Base-by-base conservation (phyloP, 2,888 invertebrate genomes). In the Cecidostiba fungosa region DNA sequence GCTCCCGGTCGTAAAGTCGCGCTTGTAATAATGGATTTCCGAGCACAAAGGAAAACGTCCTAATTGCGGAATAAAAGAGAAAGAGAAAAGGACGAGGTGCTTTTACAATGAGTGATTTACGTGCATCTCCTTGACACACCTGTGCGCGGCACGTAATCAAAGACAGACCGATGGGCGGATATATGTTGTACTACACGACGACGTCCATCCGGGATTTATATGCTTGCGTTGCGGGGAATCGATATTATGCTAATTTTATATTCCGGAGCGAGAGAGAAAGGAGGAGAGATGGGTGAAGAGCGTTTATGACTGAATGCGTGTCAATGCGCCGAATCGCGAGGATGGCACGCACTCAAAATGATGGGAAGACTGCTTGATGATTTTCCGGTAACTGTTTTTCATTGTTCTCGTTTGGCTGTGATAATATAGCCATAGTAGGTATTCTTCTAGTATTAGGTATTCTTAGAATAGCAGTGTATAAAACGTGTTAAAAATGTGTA, bases 61-160 rank as follows among this genome's bases (percentile, higher is more conserved):
- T 80, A 62, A 80, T 77, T 76, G 76, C 66, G 72, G 70, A 77
- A 77, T 72, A 50, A 50, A 36, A 26, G 50, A 32, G 26, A 62
- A 72, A 47, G 43, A 54, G 70, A 59, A 39, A 23, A 62, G 8
- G 10, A 62, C 10, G 14, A 26, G 32, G 19, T 36, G 54, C 74
- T 62, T 16, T 74, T 29, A 76, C 77, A 29, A 26, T 78, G 54
- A 80, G 59, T 83, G 86, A 86, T 83, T 84, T 88, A 88, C 86
- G 84, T 69, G 82, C 87, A 85, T 88, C 88, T 88, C 87, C 87
- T 88, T 87, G 88, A 86, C 88, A 86, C 88, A 88, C 87, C 88
- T 88, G 88, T 69, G 76, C 72, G 87, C 84, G 81, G 82, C 85
- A 69, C 83, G 87, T 84, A 87, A 88, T 87, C 85, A 87, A 84